phyloP scores from a whole-genome alignment of 2,113 vertebrate species.

The Himantopus leucocephalus region DNA sequence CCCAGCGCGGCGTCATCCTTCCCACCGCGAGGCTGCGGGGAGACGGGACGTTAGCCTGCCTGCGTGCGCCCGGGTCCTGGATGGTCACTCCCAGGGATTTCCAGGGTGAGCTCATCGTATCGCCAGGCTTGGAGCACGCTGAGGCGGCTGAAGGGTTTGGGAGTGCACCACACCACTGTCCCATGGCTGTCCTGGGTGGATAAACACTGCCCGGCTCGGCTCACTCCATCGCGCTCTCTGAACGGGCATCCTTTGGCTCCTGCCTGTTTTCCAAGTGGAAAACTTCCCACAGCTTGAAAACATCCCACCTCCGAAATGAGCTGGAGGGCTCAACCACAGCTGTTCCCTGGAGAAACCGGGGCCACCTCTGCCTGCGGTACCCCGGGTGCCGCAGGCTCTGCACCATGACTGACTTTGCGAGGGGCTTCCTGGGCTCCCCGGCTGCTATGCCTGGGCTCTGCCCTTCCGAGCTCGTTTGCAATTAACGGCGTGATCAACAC shows the following conservation, averaged over 20 bases:
- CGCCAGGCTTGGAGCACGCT: not conserved
- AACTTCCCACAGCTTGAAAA: not conserved
- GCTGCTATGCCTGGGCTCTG: not conserved
- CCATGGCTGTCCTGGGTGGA: not conserved
- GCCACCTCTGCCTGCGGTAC: not conserved
- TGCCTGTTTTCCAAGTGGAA: not conserved
- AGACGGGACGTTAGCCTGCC: not conserved
- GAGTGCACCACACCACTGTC: fast-evolving
- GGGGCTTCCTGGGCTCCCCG: not conserved
- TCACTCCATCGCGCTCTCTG: not conserved
- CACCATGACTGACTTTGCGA: fast-evolving
- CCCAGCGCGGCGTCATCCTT: not conserved
- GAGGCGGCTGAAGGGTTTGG: fast-evolving
- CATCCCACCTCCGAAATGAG: not conserved
- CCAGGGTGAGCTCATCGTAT: not conserved
- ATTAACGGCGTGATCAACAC: fast-evolving
- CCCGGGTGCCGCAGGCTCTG: not conserved
- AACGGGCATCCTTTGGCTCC: not conserved
- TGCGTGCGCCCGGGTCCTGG: fast-evolving
- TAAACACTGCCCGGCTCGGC: not conserved
- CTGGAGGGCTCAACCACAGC: not conserved
- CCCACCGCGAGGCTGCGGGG: not conserved
- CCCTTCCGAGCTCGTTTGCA: not conserved
- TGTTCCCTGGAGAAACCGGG: not conserved
- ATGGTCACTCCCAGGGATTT: not conserved